Evolutionary conservation across 2,113 vertebrate genomes (phyloP), one percentile per base, ranked within the genome.

Genomic region (Periophthalmus modestus): DNA sequence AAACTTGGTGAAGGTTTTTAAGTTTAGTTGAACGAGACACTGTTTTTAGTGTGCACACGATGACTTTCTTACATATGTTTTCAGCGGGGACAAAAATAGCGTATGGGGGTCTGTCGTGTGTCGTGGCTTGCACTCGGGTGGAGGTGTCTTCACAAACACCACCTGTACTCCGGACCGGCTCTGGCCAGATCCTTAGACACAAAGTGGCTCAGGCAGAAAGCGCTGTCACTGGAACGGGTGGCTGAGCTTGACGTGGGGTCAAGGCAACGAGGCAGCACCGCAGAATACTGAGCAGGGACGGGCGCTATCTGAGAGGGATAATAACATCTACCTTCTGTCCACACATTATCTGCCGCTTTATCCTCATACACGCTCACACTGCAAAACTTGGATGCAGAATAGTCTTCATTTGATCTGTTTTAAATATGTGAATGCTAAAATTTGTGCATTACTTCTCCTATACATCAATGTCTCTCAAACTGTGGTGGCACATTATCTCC

Each of bases 81-180:
- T 78, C 39, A 75, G n/a, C 33, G 10, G 16, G 63, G 47, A 67
- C 67, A 59, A 70, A 39, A 43, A 4, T 18, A 12, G 50, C 24
- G 24, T 61, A 50, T 39, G 21, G 67, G n/a, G 28, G 18, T 46
- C 23, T 50, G 12, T 66, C 52, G 57, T 4, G 18, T 11, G 39
- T 43, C 39, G 52, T 55, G 70, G 52, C 68, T 46, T 55, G 46
- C 6, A 0, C 23, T 72, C 11, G 23, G 52, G 34, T 72, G 28
- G 68, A 75, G 48, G 58, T 66, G 68, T 9, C 15, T 67, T 77
- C 14, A 71, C 46, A 67, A 70, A 70, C 34, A 73, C 16, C 33
- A 70, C 57, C 68, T 65, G 19, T 66, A 71, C 24, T 48, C 10
- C 43, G 11, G 9, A 7, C 65, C 10, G 16, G 47, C 71, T 55